These are phyloP conservation scores for Schizothorax lantsangensis DNA, from an alignment of 2,797 vertebrate species.

Conservation along the genomic window DNA sequence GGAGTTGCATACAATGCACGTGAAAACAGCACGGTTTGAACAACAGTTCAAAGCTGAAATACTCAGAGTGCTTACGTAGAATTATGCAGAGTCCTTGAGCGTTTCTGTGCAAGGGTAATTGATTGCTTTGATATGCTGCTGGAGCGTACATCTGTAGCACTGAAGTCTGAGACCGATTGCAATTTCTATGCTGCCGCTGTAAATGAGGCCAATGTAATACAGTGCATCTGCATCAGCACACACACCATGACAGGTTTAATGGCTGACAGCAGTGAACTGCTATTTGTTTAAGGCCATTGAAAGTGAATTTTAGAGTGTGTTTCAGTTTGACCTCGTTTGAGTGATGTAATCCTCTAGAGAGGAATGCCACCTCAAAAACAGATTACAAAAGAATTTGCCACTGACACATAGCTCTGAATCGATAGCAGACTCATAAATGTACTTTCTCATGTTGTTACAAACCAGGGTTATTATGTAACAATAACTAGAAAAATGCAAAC, in stretches of 20 bases:
- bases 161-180: constrained; percentile 32
- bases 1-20: constrained; percentile 19
- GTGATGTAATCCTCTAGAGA: constrained; percentile 28
- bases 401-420: constrained; percentile 2
- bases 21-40: constrained; percentile 17
- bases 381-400: constrained; percentile 19
- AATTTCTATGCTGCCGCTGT: constrained; percentile 17
- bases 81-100: constrained; percentile 33
- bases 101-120: constrained; percentile 10
- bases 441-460: not conserved
- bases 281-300: not conserved
- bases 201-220: constrained; percentile 15
- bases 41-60: constrained; percentile 4
- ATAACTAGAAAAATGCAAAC: not conserved
- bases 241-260: not conserved
- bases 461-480: not conserved
- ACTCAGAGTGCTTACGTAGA: constrained; percentile 16
- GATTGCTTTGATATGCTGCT: constrained; percentile 37
- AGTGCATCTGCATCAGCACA: constrained; percentile 20
- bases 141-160: constrained; percentile 1
- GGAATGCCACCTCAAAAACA: not conserved
- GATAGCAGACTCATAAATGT: not conserved
- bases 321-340: constrained; percentile 1
- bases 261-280: not conserved
- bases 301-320: not conserved